Evolutionary conservation across 2,113 vertebrate genomes (phyloP), one percentile per base, ranked within the genome.

Genomic region (Theropithecus gelada): DNA sequence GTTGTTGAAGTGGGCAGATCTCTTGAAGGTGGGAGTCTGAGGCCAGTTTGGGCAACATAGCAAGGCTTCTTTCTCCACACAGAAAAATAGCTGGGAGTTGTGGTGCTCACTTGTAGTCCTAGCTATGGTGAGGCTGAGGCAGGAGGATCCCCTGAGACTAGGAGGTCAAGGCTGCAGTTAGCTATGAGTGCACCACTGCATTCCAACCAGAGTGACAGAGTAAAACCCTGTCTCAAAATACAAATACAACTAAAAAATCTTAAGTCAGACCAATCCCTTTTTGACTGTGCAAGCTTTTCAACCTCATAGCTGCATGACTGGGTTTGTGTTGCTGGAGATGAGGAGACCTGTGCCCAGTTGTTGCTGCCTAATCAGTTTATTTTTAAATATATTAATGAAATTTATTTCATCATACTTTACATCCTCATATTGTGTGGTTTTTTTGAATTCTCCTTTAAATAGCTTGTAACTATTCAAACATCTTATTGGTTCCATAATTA

Each of bases 231-330:
- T 50, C 48, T 50, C 12, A 50, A 14, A 50, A 50, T 50, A 4
- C 48, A 50, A 50, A 50, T n/a, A n/a, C n/a, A n/a, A n/a, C n/a
- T n/a, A n/a, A n/a, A 61, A 90, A 78, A 50, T 79, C 57, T 90
- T 43, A 52, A 66, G 11, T 70, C 76, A 55, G 25, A 81, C 8
- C 10, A 32, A 18, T 52, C 18, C 12, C 1, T 40, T 27, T 55
- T 22, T 50, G 43, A 45, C 43, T 4, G 12, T 8, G 10, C 0
- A 59, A 2, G 43, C 61, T 25, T 40, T 32, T 16, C 17, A 80
- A 52, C 45, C 14, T 59, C 17, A 27, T 2, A 90, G 17, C 16
- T 4, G 1, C 8, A 4, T 25, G 18, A 30, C 50, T 1, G 1
- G 43, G 43, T 50, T 79, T 79, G 35, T 61, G 75, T 40, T 40